Percentiles rank a stretch among this genome's conserved stretches.
Evolutionary conservation across 2,797 vertebrate genomes (phyloP).

Genomic region (Dallia pectoralis): DNA sequence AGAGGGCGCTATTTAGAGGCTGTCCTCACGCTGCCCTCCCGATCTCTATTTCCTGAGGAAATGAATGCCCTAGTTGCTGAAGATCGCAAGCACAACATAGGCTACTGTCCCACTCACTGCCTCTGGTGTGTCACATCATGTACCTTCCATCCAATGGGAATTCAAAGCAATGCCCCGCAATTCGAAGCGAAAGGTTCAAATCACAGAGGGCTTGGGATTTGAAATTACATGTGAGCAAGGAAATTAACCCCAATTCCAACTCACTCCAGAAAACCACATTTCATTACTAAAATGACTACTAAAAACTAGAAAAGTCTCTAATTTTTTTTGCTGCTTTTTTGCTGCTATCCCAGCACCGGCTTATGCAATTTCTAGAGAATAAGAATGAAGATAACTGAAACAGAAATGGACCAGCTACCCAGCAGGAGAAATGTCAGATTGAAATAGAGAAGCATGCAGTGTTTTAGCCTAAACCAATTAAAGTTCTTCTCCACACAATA

Average conservation of each 20-base stretch:
- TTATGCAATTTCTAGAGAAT: background rate
- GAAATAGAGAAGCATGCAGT: conserved; percentile 51
- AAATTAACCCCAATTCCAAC: too few relatives aligned
- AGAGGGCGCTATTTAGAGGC: background rate
- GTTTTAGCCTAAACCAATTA: conserved; percentile 71
- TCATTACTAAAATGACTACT: too few relatives aligned
- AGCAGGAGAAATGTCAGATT: conserved; percentile 10
- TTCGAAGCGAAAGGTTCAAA: background rate
- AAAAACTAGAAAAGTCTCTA: too few relatives aligned
- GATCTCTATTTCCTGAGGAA: background rate
- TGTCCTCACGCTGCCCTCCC: background rate
- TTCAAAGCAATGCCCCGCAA: background rate
- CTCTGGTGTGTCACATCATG: background rate
- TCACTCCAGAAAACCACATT: too few relatives aligned
- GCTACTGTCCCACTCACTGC: background rate
- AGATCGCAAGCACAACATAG: background rate
- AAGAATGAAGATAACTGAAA: background rate
- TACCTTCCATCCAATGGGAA: background rate
- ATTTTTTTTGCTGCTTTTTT: too few relatives aligned
- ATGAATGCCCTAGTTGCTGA: background rate
- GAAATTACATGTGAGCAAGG: too few relatives aligned
- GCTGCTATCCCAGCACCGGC: background rate
- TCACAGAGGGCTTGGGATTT: too few relatives aligned
- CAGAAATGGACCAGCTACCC: background rate
- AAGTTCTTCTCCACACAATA: conserved; percentile 54